phyloP scores from a whole-genome alignment of 2,113 vertebrate genomes.

The Eubucco bourcierii region DNA sequence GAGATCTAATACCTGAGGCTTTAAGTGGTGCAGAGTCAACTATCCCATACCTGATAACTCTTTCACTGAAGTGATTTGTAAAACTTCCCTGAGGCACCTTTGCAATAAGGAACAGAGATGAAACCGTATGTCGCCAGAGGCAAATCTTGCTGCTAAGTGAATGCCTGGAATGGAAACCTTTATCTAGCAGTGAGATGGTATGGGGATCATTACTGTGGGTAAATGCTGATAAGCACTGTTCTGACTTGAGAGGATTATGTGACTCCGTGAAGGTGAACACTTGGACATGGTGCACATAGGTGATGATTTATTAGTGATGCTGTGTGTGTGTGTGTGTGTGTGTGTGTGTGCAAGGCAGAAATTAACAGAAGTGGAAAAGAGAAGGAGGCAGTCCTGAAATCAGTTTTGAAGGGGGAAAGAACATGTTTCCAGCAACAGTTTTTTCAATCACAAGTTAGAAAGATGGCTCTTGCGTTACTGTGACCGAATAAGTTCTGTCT shows the following conservation, averaged over 20 bases:
- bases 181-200: neutral
- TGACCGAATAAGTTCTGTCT: neutral
- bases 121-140: neutral
- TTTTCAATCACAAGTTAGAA: neutral
- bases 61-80: neutral
- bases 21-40: neutral
- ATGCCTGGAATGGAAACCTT: neutral
- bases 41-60: neutral
- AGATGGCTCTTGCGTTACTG: neutral
- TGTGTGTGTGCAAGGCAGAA: neutral
- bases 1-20: neutral
- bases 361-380: neutral
- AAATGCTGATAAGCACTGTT: neutral
- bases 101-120: slow-evolving; percentile 3
- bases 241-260: neutral
- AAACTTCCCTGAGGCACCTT: neutral
- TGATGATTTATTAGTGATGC: neutral
- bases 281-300: neutral
- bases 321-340: neutral
- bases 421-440: neutral
- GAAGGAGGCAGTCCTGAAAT: neutral
- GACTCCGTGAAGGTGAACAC: neutral
- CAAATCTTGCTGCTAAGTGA: neutral
- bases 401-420: neutral
- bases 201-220: neutral